These are phyloP conservation scores for Drosophila athabasca DNA, from an alignment of 1,140 invertebrate genomes.

Conservation along the genomic window DNA sequence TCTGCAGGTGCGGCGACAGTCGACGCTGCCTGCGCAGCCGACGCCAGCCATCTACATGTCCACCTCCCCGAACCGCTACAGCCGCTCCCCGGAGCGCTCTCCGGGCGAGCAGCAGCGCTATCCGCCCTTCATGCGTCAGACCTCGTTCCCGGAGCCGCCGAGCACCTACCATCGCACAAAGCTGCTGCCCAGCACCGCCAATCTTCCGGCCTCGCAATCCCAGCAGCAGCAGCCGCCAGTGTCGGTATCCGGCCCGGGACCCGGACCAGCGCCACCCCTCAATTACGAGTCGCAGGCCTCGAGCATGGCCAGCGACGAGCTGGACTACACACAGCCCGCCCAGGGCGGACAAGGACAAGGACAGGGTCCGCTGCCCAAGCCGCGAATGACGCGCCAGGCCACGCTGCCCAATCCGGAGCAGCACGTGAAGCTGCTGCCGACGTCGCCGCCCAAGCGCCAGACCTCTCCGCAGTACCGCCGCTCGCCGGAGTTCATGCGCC, in stretches of 20 bases:
- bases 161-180: constrained; percentile 73
- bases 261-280: constrained; percentile 38
- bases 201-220: constrained; percentile 37
- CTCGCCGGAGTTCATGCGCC: constrained; percentile 81
- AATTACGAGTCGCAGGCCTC: constrained; percentile 69
- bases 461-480: constrained; percentile 80
- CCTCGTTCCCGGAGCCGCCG: constrained; percentile 75
- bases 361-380: constrained; percentile 54
- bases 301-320: constrained; percentile 66
- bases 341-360: background rate
- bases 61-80: constrained; percentile 82
- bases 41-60: constrained; percentile 80
- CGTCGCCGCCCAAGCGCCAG: constrained; percentile 82
- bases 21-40: constrained; percentile 77
- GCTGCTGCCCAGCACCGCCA: constrained; percentile 67
- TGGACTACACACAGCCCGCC: constrained; percentile 45
- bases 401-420: constrained; percentile 83
- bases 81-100: constrained; percentile 80
- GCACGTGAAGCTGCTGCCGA: constrained; percentile 80
- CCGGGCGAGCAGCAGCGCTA: constrained; percentile 80
- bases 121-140: constrained; percentile 81
- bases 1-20: constrained; percentile 81
- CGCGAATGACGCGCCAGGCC: constrained; percentile 77
- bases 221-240: constrained; percentile 11
- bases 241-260: background rate